Percentiles rank a stretch among this genome's conserved stretches.
Evolutionary conservation across 2,113 vertebrate species (phyloP).

Genomic region (cattle (Bos taurus)): DNA sequence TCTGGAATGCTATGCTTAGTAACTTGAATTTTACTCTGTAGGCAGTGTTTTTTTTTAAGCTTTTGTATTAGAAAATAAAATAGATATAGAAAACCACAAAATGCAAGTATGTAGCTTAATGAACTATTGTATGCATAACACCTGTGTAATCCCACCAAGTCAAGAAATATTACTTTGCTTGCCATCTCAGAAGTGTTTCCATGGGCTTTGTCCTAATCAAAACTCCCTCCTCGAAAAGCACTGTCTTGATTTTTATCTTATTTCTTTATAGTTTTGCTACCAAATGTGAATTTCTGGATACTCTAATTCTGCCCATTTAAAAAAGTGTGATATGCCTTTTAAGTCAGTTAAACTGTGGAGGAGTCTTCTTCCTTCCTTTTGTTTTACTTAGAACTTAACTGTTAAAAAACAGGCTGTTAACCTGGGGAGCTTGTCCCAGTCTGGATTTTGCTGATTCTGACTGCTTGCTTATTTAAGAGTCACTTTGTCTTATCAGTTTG

Average conservation of each 20-base stretch:
- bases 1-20: neutral
- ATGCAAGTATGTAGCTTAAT: neutral
- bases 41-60: neutral
- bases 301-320: neutral
- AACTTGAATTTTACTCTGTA: slow-evolving; percentile 11
- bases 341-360: neutral
- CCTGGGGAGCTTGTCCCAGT: neutral
- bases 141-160: neutral
- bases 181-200: neutral
- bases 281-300: neutral
- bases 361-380: neutral
- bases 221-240: neutral
- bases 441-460: neutral
- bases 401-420: neutral
- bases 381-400: neutral
- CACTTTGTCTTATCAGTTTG: neutral
- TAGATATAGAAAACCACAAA: neutral
- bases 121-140: neutral
- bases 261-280: neutral
- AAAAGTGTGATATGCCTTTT: neutral
- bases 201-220: neutral
- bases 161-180: neutral
- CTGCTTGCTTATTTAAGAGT: neutral
- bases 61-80: neutral
- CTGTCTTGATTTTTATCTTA: neutral